A percentile compares a stretch with the other conserved stretches of the same genome.
Conservation (phyloP, 2,797 vertebrate species). For the Diplodus puntazzo region DNA sequence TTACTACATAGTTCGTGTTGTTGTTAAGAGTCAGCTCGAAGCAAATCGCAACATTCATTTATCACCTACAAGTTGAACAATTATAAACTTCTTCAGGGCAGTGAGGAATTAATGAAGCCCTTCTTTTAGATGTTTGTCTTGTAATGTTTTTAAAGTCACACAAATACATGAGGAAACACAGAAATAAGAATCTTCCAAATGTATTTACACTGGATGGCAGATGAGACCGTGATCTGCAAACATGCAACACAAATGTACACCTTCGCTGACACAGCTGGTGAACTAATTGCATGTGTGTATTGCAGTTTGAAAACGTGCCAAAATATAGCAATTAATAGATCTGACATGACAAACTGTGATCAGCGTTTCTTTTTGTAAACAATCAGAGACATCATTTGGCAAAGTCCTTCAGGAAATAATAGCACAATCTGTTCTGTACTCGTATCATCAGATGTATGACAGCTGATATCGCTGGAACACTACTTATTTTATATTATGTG, state of each 20-base stretch:
- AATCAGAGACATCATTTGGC: neutral
- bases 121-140: neutral
- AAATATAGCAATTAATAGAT: neutral
- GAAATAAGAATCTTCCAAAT: neutral
- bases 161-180: neutral
- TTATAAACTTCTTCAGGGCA: neutral
- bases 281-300: neutral
- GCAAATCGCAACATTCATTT: no score
- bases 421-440: conserved; percentile 2
- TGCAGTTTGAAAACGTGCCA: neutral
- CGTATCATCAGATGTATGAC: neutral
- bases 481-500: conserved; percentile 7
- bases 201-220: no score
- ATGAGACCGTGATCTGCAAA: neutral
- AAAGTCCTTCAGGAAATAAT: neutral
- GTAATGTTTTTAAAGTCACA: neutral
- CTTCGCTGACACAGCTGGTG: neutral
- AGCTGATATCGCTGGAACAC: conserved; percentile 6
- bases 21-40: no score
- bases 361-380: neutral
- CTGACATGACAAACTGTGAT: neutral
- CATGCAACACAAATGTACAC: neutral
- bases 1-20: no score
- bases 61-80: neutral
- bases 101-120: neutral